Base-by-base conservation (phyloP, 2,888 invertebrate species). In the Blera fallax region DNA sequence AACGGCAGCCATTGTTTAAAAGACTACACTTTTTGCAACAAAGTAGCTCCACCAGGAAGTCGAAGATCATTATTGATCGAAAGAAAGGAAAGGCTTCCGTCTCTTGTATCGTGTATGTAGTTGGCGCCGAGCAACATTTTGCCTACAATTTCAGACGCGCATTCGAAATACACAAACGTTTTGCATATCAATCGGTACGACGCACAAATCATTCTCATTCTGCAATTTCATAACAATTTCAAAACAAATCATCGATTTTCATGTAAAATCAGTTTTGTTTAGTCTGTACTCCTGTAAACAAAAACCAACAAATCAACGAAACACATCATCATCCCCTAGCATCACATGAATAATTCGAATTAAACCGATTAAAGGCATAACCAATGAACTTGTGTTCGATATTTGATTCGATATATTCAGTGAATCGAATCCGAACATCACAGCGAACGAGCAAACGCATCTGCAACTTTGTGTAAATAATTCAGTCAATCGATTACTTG, bases 381-480 rank as follows among this genome's bases (percentile, higher is more conserved):
- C 65, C 84, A 80, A 65, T 85, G 85, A 81, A 85, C 85, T 85
- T 78, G 82, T 77, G 27, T 77, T 76, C 50, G 58, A 70, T 76
- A 34, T 45, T 58, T 40, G 70, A 81, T 78, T 78, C 67, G 18
- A 79, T 56, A n/a, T 40, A 52, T 62, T 84, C 84, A 84, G 7
- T 70, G 80, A 70, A 58, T 74, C 70, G 74, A 56, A 83, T 54
- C 45, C 56, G 21, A 73, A 56, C 77, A 70, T 60, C 50, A 65
- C 45, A 60, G 18, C 34, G n/a, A 45, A 21, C 8, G 14, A 65
- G 52, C 62, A 18, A 69, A 62, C 80, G 56, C 80, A 84, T 84
- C 72, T 81, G 85, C 81, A 77, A 70, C 65, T 67, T 77, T 67
- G 81, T 76, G 77, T 85, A 85, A 81, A 85, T 81, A 77, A 85